Conservation (phyloP, 1,140 invertebrate species). For the Phymorhynchus buccinoides region DNA sequence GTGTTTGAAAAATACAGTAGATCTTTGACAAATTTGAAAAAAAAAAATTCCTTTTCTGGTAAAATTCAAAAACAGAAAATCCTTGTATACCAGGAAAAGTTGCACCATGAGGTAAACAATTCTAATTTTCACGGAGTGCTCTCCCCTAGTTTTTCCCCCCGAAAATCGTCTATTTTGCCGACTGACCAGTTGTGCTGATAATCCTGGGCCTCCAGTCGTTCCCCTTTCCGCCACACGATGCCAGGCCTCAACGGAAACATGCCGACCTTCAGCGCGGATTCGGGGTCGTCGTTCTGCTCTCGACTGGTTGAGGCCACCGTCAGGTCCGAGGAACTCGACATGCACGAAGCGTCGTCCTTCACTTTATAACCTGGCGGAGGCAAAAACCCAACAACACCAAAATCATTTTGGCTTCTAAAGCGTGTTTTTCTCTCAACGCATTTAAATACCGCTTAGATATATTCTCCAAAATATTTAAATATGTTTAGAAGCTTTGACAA, state of each 20-base stretch:
- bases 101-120: too few species aligned
- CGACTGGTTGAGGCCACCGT: background rate
- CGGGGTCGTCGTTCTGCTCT: background rate
- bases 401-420: background rate
- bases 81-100: too few species aligned
- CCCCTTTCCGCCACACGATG: conserved; percentile 67
- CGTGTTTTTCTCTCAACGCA: background rate
- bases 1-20: too few species aligned
- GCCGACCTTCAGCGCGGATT: background rate
- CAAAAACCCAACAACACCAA: background rate
- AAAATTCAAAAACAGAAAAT: too few species aligned
- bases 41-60: too few species aligned
- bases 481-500: too few species aligned
- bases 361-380: background rate
- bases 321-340: background rate
- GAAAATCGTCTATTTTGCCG: background rate
- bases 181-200: conserved; percentile 67
- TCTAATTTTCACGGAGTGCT: too few species aligned
- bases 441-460: background rate
- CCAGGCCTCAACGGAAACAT: conserved; percentile 63
- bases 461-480: background rate
- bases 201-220: conserved; percentile 70
- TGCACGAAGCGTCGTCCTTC: conserved; percentile 27
- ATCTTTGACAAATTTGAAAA: too few species aligned
- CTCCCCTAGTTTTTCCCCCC: too few species aligned